Percentiles rank a stretch among this genome's conserved stretches.
Conservation (phyloP, 1,140 invertebrate species). For the Plectrocnemia conspersa region DNA sequence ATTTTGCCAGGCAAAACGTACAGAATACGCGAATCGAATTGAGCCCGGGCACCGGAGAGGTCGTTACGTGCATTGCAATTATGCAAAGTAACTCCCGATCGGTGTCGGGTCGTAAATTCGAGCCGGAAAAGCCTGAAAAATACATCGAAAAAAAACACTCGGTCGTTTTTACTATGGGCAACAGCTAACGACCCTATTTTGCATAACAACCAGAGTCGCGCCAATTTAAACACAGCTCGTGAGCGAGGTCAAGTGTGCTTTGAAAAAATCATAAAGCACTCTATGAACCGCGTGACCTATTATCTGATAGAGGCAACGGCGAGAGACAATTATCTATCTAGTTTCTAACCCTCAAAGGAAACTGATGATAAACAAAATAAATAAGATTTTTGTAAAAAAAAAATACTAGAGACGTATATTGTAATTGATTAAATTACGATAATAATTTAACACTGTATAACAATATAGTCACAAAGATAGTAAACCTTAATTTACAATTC, state of each 20-base stretch:
- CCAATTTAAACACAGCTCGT: constrained; percentile 8
- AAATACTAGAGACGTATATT: not conserved
- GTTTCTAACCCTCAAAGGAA: not conserved
- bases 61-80: constrained; percentile 21
- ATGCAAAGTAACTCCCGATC: constrained; percentile 25
- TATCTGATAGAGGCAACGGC: no score
- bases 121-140: constrained; percentile 9
- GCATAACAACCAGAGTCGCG: constrained; percentile 6
- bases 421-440: not conserved
- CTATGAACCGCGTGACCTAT: no score
- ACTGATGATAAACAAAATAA: not conserved
- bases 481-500: no score
- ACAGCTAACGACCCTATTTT: constrained; percentile 5
- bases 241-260: constrained; percentile 14
- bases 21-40: not conserved
- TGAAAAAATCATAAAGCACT: no score
- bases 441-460: not conserved
- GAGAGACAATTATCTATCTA: no score
- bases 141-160: not conserved
- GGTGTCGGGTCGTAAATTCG: constrained; percentile 18
- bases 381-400: not conserved
- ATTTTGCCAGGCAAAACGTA: no score
- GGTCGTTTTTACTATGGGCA: not conserved
- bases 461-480: not conserved
- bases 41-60: not conserved